Evolutionary conservation across 2,888 invertebrate genomes (phyloP).

Genomic region (Agrotis exclamationis): DNA sequence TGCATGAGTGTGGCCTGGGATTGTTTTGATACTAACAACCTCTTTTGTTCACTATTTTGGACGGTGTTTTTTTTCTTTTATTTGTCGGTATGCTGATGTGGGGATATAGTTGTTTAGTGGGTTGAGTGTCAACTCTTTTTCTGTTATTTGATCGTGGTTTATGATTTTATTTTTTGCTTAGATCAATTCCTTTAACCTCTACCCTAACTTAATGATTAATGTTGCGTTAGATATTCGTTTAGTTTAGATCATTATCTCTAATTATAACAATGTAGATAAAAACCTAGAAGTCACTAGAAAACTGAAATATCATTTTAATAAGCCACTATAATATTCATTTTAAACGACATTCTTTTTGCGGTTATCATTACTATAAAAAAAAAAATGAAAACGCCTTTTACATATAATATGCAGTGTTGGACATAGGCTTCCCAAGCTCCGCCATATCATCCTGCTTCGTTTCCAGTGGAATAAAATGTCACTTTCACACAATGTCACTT

Average conservation of each 20-base stretch:
- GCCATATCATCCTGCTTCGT: neutral
- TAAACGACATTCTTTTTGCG: neutral
- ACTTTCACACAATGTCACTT: too few species aligned
- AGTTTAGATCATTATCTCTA: too few species aligned
- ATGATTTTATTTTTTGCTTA: neutral
- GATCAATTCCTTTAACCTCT: neutral
- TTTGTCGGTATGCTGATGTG: conserved; percentile 19
- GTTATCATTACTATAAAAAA: neutral
- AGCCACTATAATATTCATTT: too few species aligned
- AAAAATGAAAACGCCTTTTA: too few species aligned
- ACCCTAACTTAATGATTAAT: too few species aligned
- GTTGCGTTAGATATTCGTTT: too few species aligned
- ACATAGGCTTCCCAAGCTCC: neutral
- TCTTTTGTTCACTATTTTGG: conserved; percentile 54
- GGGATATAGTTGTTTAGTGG: conserved; percentile 10
- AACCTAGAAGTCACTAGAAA: too few species aligned
- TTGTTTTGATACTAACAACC: conserved; percentile 66
- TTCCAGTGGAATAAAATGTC: too few species aligned
- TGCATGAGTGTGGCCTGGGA: conserved; percentile 71
- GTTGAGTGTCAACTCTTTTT: conserved; percentile 4
- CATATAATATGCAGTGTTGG: too few species aligned
- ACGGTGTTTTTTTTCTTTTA: conserved; percentile 36
- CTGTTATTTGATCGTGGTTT: neutral
- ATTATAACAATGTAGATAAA: too few species aligned
- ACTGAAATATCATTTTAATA: too few species aligned